A percentile compares a stretch with the other conserved stretches of the same genome.
These are phyloP conservation scores for Diplogasteroides magnus DNA, from an alignment of 1,140 invertebrate genomes.

Conservation along the genomic window DNA sequence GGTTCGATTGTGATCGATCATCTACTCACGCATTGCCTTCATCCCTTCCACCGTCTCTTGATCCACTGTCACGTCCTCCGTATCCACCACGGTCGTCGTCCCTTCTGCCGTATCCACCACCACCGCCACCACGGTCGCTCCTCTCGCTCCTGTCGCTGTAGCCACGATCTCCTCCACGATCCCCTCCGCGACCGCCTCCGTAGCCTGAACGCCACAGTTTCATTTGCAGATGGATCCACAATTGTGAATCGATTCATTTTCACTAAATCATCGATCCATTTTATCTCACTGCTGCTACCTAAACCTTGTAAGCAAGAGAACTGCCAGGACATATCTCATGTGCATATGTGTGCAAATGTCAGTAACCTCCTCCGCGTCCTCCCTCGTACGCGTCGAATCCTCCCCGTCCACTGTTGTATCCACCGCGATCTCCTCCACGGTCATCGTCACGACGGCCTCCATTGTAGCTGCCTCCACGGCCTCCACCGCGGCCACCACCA, in stretches of 20 bases:
- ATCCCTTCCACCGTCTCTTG: neutral
- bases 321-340: no score
- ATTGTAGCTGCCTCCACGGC: constrained; percentile 19
- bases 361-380: constrained; percentile 10
- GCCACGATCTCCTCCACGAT: constrained; percentile 10
- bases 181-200: constrained; percentile 24
- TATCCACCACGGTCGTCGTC: constrained; percentile 8
- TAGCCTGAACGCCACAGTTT: no score
- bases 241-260: no score
- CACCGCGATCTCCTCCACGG: constrained; percentile 8
- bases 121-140: neutral
- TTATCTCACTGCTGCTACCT: no score
- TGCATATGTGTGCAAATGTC: no score
- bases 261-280: no score
- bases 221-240: no score
- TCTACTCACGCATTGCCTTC: neutral
- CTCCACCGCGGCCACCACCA: constrained; percentile 21
- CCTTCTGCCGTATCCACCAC: constrained; percentile 10
- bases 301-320: no score
- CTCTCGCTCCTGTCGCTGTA: no score
- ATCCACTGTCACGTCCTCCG: constrained; percentile 3
- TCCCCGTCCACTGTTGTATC: constrained; percentile 11
- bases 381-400: constrained; percentile 22
- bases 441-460: constrained; percentile 9
- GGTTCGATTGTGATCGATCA: neutral